A percentile compares a stretch with the other conserved stretches of the same genome.
Conservation (phyloP, 1,140 invertebrate genomes). For the Drosophila pseudoananassae region DNA sequence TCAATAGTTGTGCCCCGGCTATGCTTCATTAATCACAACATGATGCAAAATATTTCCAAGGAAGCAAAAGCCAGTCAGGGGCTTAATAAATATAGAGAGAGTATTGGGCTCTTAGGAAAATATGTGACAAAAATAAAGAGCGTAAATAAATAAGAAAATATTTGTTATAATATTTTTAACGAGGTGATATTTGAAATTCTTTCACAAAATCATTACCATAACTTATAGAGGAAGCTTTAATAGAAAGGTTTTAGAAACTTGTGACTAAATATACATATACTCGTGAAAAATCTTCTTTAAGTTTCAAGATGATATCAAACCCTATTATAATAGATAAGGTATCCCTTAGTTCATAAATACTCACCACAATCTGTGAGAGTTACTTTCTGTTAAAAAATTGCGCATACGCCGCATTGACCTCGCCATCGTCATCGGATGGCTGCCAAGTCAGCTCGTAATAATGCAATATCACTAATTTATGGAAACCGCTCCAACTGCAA, state of each 20-base stretch:
- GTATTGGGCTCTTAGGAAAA: background rate
- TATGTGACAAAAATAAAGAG: background rate
- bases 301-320: too few relatives aligned
- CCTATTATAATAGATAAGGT: constrained; percentile 1
- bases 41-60: constrained; percentile 53
- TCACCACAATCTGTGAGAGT: background rate
- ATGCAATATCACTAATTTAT: constrained; percentile 82
- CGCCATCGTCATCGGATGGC: constrained; percentile 23
- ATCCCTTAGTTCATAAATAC: background rate
- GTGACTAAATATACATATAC: too few relatives aligned
- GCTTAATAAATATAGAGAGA: constrained; percentile 3
- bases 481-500: constrained; percentile 38
- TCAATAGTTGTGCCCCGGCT: constrained; percentile 65
- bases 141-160: background rate
- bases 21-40: constrained; percentile 81
- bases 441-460: constrained; percentile 50
- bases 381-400: constrained; percentile 60
- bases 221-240: too few relatives aligned
- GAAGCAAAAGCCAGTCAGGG: constrained; percentile 13
- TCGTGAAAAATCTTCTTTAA: too few relatives aligned
- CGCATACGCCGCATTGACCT: constrained; percentile 75
- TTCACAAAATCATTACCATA: too few relatives aligned
- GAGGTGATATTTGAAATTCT: too few relatives aligned
- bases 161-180: background rate
- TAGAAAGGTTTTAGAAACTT: too few relatives aligned